Conservation (phyloP, 2,888 invertebrate species). For the Anarsia innoxiella region DNA sequence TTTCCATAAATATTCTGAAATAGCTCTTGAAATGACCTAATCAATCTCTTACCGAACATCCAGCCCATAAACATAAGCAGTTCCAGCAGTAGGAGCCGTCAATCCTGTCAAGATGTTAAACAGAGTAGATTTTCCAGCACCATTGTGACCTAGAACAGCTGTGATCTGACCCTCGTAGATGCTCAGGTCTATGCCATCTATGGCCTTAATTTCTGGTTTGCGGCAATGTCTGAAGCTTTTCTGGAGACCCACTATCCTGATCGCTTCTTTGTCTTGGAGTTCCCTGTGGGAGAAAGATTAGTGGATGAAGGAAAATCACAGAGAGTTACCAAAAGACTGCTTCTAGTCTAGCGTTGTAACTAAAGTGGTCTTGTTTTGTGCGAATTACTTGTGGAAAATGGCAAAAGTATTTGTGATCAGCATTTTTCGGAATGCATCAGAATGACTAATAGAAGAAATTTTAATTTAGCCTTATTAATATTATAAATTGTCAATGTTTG, state of each 20-base stretch:
- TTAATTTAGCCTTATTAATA: no score
- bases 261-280: slow-evolving; percentile 83
- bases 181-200: slow-evolving; percentile 85
- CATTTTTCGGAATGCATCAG: no score
- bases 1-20: no score
- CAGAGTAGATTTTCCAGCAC: slow-evolving; percentile 90
- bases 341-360: no score
- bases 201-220: slow-evolving; percentile 80
- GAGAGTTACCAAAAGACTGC: no score
- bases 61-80: slow-evolving; percentile 83
- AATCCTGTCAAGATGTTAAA: slow-evolving; percentile 90
- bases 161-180: slow-evolving; percentile 92
- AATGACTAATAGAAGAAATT: no score
- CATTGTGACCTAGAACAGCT: slow-evolving; percentile 89
- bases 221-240: slow-evolving; percentile 83
- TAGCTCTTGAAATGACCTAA: no score
- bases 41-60: slow-evolving; percentile 82
- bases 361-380: no score
- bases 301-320: not conserved
- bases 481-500: no score
- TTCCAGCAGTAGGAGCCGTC: slow-evolving; percentile 83
- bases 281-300: slow-evolving; percentile 57
- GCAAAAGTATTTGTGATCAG: no score
- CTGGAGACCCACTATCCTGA: slow-evolving; percentile 82
- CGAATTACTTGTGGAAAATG: no score